Base-by-base conservation (phyloP, 2,888 invertebrate genomes). In the Drosophila bunnanda region DNA sequence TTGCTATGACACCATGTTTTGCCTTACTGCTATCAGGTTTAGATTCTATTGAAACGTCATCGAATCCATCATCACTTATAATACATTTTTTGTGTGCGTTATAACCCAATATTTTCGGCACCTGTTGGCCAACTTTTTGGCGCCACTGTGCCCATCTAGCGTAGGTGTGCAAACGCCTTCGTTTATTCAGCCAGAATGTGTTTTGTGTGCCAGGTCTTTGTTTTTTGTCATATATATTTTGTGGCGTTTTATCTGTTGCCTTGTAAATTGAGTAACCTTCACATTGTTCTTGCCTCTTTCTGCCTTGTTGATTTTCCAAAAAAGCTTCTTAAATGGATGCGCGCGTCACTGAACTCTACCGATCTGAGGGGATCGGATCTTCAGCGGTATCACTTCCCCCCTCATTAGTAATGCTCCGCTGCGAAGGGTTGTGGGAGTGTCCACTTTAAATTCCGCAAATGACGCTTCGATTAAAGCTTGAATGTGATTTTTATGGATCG, bases 251-350 rank as follows among this genome's bases (percentile, higher is more conserved):
- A 82, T 88, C 79, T 79, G 57, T 69, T 77, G 80, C 86, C 82
- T 88, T 88, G 85, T 88, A 79, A 81, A 79, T 74, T 59, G 75
- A 69, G 70, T 64, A 85, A 82, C 85, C 85, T 76, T 87, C 82
- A 77, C 77, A 79, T 77, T 66, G 79, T 61, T 79, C 69, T 76
- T 67, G 66, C 58, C 54, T 76, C 50, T 52, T 1, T 52, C 60
- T 55, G 46, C n/a, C 48, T 72, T 67, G 65, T 44, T 64, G 41
- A 48, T 48, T 71, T 54, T 54, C 36, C 34, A 17, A 65, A 38
- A 65, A 25, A 76, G 61, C 20, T 54, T 61, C 44, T 44, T 46
- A 54, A 67, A 76, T 72, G 55, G 44, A n/a, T 76, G 32, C 58
- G 32, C 58, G 53, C 64, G 83, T 65, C 70, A 67, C 64, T 78